Conservation (phyloP, 92 coral and sea anemone genomes). For the Phymanthus crucifer region DNA sequence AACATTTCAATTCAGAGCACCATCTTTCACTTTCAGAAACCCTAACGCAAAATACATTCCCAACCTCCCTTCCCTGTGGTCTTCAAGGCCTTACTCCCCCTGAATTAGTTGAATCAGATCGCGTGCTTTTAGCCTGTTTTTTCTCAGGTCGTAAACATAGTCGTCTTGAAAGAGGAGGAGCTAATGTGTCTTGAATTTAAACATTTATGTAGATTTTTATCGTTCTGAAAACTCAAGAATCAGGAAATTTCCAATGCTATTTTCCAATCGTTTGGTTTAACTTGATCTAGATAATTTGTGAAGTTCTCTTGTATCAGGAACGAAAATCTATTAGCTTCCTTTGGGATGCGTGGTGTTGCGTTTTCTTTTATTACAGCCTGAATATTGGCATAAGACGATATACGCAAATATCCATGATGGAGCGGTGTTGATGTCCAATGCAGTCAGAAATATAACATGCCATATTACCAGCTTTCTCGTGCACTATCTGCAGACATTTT, state of each 20-base stretch:
- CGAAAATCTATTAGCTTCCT: no score
- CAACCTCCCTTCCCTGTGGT: background rate
- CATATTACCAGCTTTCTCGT: no score
- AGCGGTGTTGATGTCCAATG: no score
- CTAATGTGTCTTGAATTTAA: background rate
- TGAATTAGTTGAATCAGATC: background rate
- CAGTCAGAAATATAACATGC: no score
- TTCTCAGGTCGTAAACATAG: background rate
- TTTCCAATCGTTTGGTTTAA: background rate
- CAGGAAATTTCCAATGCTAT: background rate
- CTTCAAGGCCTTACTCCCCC: background rate
- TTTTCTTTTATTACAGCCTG: no score
- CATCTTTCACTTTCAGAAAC: background rate
- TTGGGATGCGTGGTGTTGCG: no score
- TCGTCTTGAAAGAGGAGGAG: background rate
- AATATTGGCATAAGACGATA: no score
- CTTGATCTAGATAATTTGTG: background rate
- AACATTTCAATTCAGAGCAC: background rate
- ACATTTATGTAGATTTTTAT: background rate
- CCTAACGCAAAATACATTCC: background rate
- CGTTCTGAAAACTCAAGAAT: background rate
- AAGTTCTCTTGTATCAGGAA: background rate
- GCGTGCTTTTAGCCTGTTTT: constrained; percentile 8
- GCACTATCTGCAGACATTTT: no score
- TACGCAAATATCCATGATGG: no score